Evolutionary conservation across 2,113 vertebrate genomes (phyloP).

Genomic region (Petromus typicus): DNA sequence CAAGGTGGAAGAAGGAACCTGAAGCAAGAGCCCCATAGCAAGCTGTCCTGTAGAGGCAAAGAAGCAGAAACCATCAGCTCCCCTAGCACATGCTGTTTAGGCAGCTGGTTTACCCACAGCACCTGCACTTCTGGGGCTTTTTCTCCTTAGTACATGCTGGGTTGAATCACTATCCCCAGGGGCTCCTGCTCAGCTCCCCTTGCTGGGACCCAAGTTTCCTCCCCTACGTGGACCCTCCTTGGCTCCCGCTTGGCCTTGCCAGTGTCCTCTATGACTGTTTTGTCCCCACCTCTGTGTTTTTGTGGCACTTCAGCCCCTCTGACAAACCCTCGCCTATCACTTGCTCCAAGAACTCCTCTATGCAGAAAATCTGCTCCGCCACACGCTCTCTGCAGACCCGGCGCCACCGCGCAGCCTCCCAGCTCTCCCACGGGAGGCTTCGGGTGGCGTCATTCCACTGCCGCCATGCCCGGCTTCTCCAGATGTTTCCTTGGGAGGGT

Average conservation of each 20-base stretch:
- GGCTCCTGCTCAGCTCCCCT: background rate
- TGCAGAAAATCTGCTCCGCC: background rate
- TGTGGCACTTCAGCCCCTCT: background rate
- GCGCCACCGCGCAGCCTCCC: background rate
- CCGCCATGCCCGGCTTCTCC: background rate
- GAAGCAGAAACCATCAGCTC: background rate
- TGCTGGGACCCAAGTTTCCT: background rate
- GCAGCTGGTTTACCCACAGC: background rate
- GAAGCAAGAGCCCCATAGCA: background rate
- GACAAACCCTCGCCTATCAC: background rate
- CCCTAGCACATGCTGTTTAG: accelerated
- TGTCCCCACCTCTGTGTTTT: too few relatives aligned
- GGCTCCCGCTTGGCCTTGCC: accelerated
- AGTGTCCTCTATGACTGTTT: accelerated
- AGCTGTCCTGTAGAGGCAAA: constrained; percentile 6
- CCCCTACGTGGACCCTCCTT: background rate
- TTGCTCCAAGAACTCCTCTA: background rate
- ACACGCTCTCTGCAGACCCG: background rate
- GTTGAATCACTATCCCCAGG: too few relatives aligned
- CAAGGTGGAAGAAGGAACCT: background rate
- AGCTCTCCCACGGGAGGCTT: accelerated
- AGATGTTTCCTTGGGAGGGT: background rate
- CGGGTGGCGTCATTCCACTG: background rate
- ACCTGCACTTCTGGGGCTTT: background rate
- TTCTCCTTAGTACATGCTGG: accelerated